Conservation (phyloP, 2,888 invertebrate species). For the Trichopria drosophilae region DNA sequence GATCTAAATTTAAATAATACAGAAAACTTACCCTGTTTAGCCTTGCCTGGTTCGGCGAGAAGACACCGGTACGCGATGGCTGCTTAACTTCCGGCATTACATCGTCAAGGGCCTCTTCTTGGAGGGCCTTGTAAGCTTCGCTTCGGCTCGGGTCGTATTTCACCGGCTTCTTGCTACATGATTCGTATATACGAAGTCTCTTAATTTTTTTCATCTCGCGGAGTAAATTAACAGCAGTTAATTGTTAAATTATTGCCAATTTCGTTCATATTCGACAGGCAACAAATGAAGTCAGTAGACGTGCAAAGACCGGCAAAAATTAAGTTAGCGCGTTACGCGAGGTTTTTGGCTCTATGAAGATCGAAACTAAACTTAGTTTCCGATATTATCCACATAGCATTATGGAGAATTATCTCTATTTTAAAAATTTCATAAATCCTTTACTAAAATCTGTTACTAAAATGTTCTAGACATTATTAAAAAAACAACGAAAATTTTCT, state of each 20-base stretch:
- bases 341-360: too few relatives aligned
- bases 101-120: conserved; percentile 74
- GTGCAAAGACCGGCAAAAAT: too few relatives aligned
- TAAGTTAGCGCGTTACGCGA: too few relatives aligned
- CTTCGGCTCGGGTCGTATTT: conserved; percentile 87
- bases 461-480: too few relatives aligned
- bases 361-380: too few relatives aligned
- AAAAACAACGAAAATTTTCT: too few relatives aligned
- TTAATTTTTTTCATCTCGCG: conserved; percentile 32
- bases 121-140: conserved; percentile 84
- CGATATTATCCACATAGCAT: too few relatives aligned
- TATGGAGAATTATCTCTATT: too few relatives aligned
- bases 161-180: conserved; percentile 67
- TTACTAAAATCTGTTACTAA: too few relatives aligned
- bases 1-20: not conserved
- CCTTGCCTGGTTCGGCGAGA: conserved; percentile 66
- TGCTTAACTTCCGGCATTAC: conserved; percentile 72
- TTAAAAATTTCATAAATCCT: too few relatives aligned
- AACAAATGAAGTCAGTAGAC: too few relatives aligned
- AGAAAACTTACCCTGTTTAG: conserved; percentile 45
- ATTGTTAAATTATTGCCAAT: conserved; percentile 29
- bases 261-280: too few relatives aligned
- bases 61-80: conserved; percentile 76
- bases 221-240: conserved; percentile 34
- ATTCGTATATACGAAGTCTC: conserved; percentile 40